These are phyloP conservation scores for Aselliscus stoliczkanus DNA, from an alignment of 2,797 vertebrate genomes.

Conservation along the genomic window DNA sequence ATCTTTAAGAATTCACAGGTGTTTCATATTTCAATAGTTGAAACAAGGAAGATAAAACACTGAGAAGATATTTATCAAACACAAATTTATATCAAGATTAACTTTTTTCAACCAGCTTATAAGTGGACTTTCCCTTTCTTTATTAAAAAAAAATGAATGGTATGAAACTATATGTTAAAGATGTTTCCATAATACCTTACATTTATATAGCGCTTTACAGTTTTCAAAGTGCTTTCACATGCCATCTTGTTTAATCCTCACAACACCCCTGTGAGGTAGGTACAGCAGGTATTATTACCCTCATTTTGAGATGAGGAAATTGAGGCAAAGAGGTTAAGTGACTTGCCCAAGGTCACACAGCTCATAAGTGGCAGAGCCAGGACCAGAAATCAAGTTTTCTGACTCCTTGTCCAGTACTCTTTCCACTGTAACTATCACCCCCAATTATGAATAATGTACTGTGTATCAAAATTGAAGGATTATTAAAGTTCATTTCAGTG, in stretches of 20 bases:
- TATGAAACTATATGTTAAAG: constrained; percentile 66
- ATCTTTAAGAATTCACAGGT: constrained; percentile 71
- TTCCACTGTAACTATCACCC: constrained; percentile 15
- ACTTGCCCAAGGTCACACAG: constrained; percentile 41
- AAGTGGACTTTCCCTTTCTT: constrained; percentile 67
- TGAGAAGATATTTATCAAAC: constrained; percentile 79
- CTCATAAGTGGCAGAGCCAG: not conserved
- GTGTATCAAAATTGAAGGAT: constrained; percentile 72
- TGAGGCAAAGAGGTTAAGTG: constrained; percentile 56
- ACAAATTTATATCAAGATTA: constrained; percentile 76
- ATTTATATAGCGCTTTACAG: not conserved
- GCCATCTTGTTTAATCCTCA: constrained; percentile 49
- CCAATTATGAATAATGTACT: constrained; percentile 61
- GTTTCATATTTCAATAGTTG: constrained; percentile 72
- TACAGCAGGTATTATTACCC: constrained; percentile 55
- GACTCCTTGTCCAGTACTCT: not conserved
- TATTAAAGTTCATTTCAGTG: constrained; percentile 71
- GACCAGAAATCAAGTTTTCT: not conserved
- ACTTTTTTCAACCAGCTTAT: constrained; percentile 67
- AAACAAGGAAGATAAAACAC: constrained; percentile 76
- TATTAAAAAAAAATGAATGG: constrained; percentile 74
- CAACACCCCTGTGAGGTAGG: constrained; percentile 70
- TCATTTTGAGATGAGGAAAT: constrained; percentile 41
- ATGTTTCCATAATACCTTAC: constrained; percentile 40
- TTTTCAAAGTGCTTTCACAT: constrained; percentile 49